Conservation (phyloP, 64 coral and sea anemone species). For the Hydrozoanthus tunicans region DNA sequence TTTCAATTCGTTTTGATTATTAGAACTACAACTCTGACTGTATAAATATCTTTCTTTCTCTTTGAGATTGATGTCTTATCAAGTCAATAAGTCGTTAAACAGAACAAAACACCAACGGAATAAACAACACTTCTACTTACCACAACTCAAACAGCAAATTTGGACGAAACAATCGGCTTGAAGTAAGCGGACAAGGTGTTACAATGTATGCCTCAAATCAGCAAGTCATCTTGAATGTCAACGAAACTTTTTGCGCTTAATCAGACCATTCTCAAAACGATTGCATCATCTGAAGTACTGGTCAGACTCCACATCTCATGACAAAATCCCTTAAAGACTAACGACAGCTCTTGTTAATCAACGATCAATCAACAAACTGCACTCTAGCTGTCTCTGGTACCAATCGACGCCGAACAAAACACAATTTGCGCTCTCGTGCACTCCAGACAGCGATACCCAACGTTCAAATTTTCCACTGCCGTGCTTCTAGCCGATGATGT, state of each 20-base stretch:
- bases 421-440: neutral
- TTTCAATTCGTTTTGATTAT: neutral
- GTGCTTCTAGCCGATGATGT: neutral
- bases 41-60: neutral
- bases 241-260: neutral
- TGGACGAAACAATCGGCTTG: constrained; percentile 4
- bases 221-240: neutral
- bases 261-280: constrained; percentile 7
- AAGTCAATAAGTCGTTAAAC: constrained; percentile 13
- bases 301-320: neutral
- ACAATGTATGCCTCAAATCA: neutral
- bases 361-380: constrained; percentile 50
- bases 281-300: neutral
- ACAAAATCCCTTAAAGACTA: constrained; percentile 23
- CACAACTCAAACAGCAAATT: constrained; percentile 9
- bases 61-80: neutral
- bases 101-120: neutral
- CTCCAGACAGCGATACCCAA: neutral
- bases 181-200: constrained; percentile 37
- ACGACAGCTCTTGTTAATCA: constrained; percentile 43
- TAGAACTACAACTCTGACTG: neutral
- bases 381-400: neutral
- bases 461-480: neutral
- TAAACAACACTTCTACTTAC: constrained; percentile 39
- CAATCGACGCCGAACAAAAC: neutral